Evolutionary conservation across 2,797 vertebrate species (phyloP).

Genomic region (Taeniopygia guttata): DNA sequence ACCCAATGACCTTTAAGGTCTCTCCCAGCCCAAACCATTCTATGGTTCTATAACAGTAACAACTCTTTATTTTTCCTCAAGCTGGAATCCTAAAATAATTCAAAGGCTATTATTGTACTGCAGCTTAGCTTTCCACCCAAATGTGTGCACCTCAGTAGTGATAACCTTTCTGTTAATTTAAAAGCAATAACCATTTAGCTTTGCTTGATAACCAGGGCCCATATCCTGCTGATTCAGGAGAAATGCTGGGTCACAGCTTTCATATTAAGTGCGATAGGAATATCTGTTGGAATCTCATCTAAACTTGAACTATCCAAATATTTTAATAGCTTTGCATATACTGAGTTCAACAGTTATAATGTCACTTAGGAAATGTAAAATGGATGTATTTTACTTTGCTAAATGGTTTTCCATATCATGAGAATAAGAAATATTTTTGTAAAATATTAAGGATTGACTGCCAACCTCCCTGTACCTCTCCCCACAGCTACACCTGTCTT

Average conservation of each 20-base stretch:
- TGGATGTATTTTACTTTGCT: background rate
- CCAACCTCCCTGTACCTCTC: background rate
- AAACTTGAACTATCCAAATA: background rate
- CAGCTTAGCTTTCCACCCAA: background rate
- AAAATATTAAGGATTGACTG: background rate
- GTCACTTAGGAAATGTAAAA: background rate
- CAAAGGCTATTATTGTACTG: background rate
- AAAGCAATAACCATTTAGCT: background rate
- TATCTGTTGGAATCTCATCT: background rate
- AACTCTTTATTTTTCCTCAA: rapidly evolving
- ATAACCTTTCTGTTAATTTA: background rate
- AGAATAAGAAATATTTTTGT: background rate
- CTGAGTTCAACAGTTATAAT: background rate
- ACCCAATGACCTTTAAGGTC: background rate
- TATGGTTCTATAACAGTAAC: background rate
- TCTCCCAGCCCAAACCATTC: background rate
- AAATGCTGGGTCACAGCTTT: conserved; percentile 2
- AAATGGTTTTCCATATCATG: background rate
- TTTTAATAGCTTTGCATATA: background rate
- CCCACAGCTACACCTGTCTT: background rate
- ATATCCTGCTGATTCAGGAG: background rate
- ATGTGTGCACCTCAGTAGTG: background rate
- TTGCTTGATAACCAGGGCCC: background rate
- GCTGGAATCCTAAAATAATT: background rate
- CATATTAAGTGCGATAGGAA: background rate